phyloP scores from a whole-genome alignment of 2,113 vertebrate genomes.

The Strix aluco region DNA sequence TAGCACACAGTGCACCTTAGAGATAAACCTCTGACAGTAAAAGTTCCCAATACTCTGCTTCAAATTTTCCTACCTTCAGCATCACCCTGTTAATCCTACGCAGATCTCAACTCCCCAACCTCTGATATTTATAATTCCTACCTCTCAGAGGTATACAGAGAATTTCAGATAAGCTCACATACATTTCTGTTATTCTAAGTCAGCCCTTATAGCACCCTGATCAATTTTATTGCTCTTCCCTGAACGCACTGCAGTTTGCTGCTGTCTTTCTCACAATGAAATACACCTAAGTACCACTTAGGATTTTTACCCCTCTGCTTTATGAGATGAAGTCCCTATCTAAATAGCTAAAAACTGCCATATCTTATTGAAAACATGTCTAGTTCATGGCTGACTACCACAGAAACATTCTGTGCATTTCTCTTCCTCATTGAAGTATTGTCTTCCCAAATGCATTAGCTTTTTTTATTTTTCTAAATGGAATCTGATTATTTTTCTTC shows the following conservation, averaged over 20 bases:
- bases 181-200: neutral
- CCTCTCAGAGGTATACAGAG: neutral
- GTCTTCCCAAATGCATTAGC: slow-evolving; percentile 23
- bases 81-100: neutral
- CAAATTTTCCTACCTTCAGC: neutral
- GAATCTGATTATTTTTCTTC: slow-evolving; percentile 22
- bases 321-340: neutral
- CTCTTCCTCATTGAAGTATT: slow-evolving; percentile 6
- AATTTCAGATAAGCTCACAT: neutral
- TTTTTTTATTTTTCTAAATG: slow-evolving; percentile 61
- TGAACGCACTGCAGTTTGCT: neutral
- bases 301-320: neutral
- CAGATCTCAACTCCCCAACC: neutral
- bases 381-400: neutral
- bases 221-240: neutral
- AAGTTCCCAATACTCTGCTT: neutral
- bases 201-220: neutral
- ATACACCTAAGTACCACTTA: neutral
- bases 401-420: neutral
- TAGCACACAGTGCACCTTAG: neutral
- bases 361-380: neutral
- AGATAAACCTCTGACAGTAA: neutral
- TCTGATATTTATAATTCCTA: neutral
- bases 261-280: neutral
- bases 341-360: neutral